These are phyloP conservation scores for Eulemur macaco DNA, from an alignment of 2,113 vertebrate species.

Conservation along the genomic window DNA sequence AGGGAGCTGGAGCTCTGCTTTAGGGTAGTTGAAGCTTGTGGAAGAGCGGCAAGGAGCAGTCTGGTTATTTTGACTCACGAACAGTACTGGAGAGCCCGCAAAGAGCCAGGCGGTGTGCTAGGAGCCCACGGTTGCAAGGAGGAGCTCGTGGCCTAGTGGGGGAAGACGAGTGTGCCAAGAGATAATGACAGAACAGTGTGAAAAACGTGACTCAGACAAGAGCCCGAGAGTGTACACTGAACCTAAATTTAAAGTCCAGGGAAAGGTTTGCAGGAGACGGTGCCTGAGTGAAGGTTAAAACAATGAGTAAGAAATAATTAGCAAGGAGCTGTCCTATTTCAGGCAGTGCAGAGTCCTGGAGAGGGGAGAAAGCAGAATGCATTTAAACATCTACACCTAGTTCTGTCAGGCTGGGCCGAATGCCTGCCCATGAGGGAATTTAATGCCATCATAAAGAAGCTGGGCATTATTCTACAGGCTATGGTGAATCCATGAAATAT, in stretches of 20 bases:
- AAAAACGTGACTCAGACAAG: background rate
- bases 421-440: background rate
- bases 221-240: background rate
- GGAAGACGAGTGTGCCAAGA: background rate
- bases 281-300: background rate
- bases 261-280: background rate
- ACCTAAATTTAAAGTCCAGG: background rate
- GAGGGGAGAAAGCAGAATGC: background rate
- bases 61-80: background rate
- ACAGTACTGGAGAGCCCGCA: background rate
- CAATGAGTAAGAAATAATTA: background rate
- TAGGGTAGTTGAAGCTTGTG: background rate
- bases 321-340: background rate
- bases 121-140: background rate
- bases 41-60: background rate
- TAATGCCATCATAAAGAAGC: background rate
- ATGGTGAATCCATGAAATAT: background rate
- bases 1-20: background rate
- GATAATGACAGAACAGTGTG: background rate
- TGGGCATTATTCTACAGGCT: background rate
- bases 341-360: background rate
- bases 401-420: background rate
- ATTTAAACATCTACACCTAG: background rate
- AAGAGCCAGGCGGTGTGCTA: background rate
- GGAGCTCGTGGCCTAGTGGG: background rate